Evolutionary conservation across 2,888 invertebrate species (phyloP), one percentile per base, ranked within the genome.

Genomic region (Neoitamus cyanurus): DNA sequence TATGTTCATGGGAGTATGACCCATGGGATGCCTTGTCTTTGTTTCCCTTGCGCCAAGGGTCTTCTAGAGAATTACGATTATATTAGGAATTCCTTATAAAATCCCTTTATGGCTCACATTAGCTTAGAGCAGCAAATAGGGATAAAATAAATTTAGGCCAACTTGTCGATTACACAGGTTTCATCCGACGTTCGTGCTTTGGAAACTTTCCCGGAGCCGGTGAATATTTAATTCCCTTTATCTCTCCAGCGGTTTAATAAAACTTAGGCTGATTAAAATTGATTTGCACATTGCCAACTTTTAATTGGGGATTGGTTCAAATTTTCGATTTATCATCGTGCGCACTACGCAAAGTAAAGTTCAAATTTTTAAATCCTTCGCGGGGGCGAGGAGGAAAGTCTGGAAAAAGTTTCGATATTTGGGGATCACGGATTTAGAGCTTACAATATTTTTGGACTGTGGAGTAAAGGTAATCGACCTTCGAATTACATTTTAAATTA

Each of bases 31-130:
- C 15, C 73, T 15, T 20, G 58, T 25, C 36, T 73, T 73, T 73
- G 73, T 20, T 34, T 34, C 34, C 25, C 36, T 36, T 36, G 20
- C 31, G n/a, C 20, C 20, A 9, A 73, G 73, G 73, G 20, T 73
- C 36, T 73, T 73, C n/a, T 7, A 15, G 36, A 36, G 73, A 73
- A 20, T 73, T 73, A 73, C 34, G 73, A 73, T 73, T 73, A 25
- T 31, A 73, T 73, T 73, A 73, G 6, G 73, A 73, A 73, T 73
- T 34, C 73, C 73, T 31, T 73, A 73, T 73, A 36, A 73, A 73
- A 73, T 36, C 36, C 36, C 20, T 73, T 73, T 36, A 73, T 73
- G 73, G 73, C 34, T 36, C 34, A 31, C 73, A 31, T 73, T 34
- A 73, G 73, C 73, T 73, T 73, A 36, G 34, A 34, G 7, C 20